Percentiles rank a stretch among this genome's conserved stretches.
Evolutionary conservation across 2,113 vertebrate genomes (phyloP).

Genomic region (Saguinus midas): DNA sequence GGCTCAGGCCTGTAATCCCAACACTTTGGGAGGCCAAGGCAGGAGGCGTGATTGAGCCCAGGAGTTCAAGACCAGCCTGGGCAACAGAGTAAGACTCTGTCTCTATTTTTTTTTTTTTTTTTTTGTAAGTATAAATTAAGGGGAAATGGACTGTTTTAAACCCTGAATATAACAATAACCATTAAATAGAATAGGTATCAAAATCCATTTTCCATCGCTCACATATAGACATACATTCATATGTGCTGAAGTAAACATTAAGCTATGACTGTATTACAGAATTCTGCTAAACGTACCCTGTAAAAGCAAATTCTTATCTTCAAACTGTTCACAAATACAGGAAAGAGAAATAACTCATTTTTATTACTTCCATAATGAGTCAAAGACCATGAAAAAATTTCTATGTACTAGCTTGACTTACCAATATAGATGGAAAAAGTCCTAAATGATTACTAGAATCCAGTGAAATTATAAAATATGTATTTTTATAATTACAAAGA

Average conservation of each 20-base stretch:
- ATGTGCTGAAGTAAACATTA: not conserved
- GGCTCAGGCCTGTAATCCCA: too few species aligned
- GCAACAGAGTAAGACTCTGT: not conserved
- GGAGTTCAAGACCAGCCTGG: not conserved
- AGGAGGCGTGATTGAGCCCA: too few species aligned
- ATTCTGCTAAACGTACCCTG: not conserved
- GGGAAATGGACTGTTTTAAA: not conserved
- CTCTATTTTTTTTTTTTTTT: too few species aligned
- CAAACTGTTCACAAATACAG: not conserved
- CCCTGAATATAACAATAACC: not conserved
- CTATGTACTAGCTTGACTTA: not conserved
- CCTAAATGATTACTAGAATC: not conserved
- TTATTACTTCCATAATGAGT: not conserved
- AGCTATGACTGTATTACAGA: not conserved
- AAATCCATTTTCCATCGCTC: not conserved
- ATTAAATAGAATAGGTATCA: not conserved
- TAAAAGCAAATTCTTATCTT: conserved; percentile 29
- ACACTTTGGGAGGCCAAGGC: too few species aligned
- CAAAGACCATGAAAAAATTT: not conserved
- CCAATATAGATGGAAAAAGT: not conserved
- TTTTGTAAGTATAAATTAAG: not conserved
- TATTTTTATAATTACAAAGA: not conserved
- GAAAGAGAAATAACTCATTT: not conserved
- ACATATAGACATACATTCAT: not conserved
- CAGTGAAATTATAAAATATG: not conserved